A percentile compares a stretch with the other conserved stretches of the same genome.
Evolutionary conservation across 2,797 vertebrate species (phyloP).

Genomic region (Sparidentex hasta): DNA sequence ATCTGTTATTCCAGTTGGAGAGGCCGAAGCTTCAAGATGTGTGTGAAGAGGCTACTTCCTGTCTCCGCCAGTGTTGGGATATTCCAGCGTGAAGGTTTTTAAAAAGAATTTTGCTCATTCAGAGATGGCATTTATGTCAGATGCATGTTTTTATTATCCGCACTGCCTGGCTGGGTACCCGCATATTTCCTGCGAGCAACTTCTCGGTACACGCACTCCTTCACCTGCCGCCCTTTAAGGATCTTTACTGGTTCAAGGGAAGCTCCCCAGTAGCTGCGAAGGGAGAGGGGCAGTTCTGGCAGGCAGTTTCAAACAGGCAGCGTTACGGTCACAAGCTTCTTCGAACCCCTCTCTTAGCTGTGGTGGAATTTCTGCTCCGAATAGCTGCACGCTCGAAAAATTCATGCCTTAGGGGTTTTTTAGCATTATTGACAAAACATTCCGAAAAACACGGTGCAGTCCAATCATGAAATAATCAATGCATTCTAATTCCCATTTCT

Average conservation of each 20-base stretch:
- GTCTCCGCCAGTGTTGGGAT: not conserved
- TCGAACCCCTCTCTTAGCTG: constrained; percentile 16
- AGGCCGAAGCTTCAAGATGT: constrained; percentile 4
- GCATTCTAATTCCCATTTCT: constrained; percentile 39
- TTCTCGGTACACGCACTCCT: not conserved
- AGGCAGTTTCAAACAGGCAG: constrained; percentile 58
- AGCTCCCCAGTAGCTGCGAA: no score
- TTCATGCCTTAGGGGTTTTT: constrained; percentile 29
- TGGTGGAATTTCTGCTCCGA: constrained; percentile 38
- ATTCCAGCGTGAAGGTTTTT: constrained; percentile 3
- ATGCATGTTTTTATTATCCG: not conserved
- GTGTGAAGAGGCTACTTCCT: not conserved
- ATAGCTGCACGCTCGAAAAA: constrained; percentile 27
- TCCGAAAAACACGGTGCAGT: constrained; percentile 21
- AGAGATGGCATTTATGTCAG: not conserved
- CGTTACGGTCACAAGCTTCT: constrained; percentile 38
- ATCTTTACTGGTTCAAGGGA: constrained; percentile 3
- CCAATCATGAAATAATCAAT: constrained; percentile 58
- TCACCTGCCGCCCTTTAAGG: constrained; percentile 36
- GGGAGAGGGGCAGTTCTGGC: constrained; percentile 10
- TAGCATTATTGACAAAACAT: constrained; percentile 41
- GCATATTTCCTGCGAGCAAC: not conserved
- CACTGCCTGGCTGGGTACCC: not conserved
- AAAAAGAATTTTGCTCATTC: not conserved
- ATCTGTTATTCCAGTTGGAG: constrained; percentile 34